These are phyloP conservation scores for Pterocles burchelli DNA, from an alignment of 2,113 vertebrate species.

Conservation along the genomic window DNA sequence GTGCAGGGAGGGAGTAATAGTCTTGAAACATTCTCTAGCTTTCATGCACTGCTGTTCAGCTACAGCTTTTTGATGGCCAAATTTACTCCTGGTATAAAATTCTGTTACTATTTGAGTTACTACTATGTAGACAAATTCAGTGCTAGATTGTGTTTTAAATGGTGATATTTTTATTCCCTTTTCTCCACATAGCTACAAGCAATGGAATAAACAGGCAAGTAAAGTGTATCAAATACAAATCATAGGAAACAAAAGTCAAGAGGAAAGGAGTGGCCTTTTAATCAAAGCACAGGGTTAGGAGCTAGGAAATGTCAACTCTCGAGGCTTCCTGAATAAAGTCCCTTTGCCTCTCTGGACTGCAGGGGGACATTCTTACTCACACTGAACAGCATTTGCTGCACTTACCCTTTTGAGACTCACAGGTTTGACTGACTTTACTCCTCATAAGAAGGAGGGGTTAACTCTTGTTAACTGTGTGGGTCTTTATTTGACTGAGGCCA, in stretches of 20 bases:
- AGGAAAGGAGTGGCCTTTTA: not conserved
- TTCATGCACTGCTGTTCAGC: not conserved
- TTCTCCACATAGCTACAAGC: not conserved
- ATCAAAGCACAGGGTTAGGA: not conserved
- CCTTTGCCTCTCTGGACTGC: fast-evolving
- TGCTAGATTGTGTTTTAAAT: not conserved
- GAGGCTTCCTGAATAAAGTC: not conserved
- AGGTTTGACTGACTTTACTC: not conserved
- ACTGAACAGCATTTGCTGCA: not conserved
- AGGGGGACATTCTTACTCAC: not conserved
- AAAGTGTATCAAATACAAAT: not conserved
- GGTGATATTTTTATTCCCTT: not conserved
- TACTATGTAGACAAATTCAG: not conserved
- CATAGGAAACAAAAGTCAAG: not conserved
- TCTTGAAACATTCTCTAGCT: not conserved
- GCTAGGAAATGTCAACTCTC: not conserved
- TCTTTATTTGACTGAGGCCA: not conserved
- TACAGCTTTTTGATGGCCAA: not conserved
- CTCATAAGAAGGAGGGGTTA: not conserved
- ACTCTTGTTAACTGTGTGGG: not conserved
- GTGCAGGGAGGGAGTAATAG: not conserved
- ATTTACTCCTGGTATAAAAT: not conserved
- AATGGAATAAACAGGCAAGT: not conserved
- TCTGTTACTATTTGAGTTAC: not conserved
- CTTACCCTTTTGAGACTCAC: not conserved